These are phyloP conservation scores for Phaetusa simplex DNA, from an alignment of 2,113 vertebrate genomes.

Conservation along the genomic window DNA sequence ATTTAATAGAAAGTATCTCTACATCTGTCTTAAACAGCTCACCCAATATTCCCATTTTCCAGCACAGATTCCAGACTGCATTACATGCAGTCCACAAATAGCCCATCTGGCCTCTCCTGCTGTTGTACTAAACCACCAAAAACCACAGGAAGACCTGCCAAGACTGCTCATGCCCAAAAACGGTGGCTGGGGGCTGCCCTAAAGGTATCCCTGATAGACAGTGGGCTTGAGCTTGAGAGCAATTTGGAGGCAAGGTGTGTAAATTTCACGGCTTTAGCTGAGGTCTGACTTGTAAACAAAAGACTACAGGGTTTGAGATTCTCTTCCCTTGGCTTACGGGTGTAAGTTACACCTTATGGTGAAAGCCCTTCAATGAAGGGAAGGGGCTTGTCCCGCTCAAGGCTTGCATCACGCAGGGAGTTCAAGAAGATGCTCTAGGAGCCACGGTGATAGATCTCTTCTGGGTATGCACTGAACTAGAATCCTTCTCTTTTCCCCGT, in stretches of 20 bases:
- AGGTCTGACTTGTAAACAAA: neutral
- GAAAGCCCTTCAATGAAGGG: neutral
- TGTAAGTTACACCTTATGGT: neutral
- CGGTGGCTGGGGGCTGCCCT: neutral
- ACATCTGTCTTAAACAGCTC: neutral
- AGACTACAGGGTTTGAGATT: neutral
- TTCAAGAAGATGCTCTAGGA: neutral
- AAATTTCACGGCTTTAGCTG: neutral
- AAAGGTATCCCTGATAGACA: neutral
- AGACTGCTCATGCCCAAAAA: neutral
- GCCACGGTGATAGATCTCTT: accelerated
- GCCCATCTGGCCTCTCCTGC: neutral
- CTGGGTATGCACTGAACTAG: neutral
- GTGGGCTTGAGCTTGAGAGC: neutral
- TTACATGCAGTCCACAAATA: neutral
- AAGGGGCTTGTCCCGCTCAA: neutral
- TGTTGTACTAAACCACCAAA: neutral
- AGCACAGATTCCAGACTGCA: neutral
- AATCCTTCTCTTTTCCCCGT: neutral
- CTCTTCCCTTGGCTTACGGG: neutral
- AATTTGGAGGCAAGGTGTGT: neutral
- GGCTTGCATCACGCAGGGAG: neutral
- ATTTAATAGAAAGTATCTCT: neutral
- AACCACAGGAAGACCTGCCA: neutral
- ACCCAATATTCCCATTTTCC: neutral